phyloP scores from a whole-genome alignment of 1,140 invertebrate genomes.

The Neodiprion lecontei region DNA sequence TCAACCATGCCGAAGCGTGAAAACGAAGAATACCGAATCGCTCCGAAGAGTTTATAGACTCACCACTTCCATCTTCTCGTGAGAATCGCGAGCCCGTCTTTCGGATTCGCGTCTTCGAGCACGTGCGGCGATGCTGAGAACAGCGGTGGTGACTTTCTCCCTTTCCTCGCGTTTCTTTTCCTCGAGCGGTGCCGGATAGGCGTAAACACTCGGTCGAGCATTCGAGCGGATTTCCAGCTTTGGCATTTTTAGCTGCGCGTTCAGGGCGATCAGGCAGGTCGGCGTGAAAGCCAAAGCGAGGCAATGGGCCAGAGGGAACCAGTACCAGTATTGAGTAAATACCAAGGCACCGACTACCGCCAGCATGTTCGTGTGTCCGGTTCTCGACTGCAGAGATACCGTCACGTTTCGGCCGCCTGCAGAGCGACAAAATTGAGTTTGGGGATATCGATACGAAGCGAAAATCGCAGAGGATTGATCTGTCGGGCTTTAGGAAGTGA shows the following conservation, averaged over 20 bases:
- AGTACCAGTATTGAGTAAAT: constrained; percentile 99
- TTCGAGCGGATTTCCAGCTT: constrained; percentile 93
- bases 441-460: not conserved
- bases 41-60: constrained; percentile 26
- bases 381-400: constrained; percentile 92
- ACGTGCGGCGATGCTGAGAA: constrained; percentile 94
- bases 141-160: constrained; percentile 95
- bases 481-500: not conserved
- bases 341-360: constrained; percentile 98
- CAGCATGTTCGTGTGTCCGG: constrained; percentile 96
- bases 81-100: constrained; percentile 64
- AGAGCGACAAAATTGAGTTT: constrained; percentile 50
- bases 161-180: constrained; percentile 98
- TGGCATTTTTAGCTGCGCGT: constrained; percentile 96
- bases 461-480: not conserved
- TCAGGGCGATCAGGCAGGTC: constrained; percentile 94
- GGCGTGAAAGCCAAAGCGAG: constrained; percentile 95
- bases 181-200: constrained; percentile 95
- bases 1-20: too few species aligned
- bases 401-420: constrained; percentile 96
- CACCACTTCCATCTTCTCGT: constrained; percentile 79
- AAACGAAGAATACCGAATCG: not conserved
- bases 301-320: constrained; percentile 98
- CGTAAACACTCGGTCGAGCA: constrained; percentile 93
- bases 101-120: constrained; percentile 80